Percentiles rank a stretch among this genome's conserved stretches.
Conservation (phyloP, 2,888 invertebrate species). For the Herminia tarsipennalis region DNA sequence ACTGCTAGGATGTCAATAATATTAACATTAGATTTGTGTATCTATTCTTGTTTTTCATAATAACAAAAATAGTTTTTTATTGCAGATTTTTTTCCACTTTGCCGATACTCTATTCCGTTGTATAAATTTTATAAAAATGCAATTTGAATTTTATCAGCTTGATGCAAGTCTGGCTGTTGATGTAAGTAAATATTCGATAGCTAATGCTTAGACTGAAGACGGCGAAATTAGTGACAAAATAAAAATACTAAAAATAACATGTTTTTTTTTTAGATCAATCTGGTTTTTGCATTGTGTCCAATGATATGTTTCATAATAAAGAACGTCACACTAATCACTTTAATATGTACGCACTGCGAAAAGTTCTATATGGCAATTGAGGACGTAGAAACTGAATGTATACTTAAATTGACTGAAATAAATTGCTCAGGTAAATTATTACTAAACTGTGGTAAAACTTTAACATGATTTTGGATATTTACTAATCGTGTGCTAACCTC, state of each 20-base stretch:
- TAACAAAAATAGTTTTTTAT: not conserved
- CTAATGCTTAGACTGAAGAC: not conserved
- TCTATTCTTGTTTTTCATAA: too few species aligned
- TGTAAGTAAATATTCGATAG: not conserved
- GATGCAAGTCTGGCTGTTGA: too few species aligned
- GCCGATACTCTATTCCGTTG: slow-evolving; percentile 2
- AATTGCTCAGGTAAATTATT: slow-evolving; percentile 10
- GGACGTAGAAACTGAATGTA: not conserved
- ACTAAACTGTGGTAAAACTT: too few species aligned
- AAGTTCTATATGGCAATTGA: slow-evolving; percentile 5
- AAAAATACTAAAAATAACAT: too few species aligned
- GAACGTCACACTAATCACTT: slow-evolving; percentile 24
- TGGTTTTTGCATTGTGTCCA: not conserved
- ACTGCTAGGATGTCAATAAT: too few species aligned
- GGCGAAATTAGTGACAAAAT: not conserved
- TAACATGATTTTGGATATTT: too few species aligned
- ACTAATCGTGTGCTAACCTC: too few species aligned
- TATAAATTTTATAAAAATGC: not conserved
- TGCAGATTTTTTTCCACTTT: slow-evolving; percentile 2
- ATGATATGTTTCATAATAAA: slow-evolving; percentile 18
- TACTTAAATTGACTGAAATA: not conserved
- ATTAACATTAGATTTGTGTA: too few species aligned
- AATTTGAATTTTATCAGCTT: slow-evolving; percentile 1
- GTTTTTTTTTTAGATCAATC: not conserved
- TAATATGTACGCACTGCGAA: not conserved